phyloP scores from a whole-genome alignment of 2,797 vertebrate species.

The Nyctibius grandis region DNA sequence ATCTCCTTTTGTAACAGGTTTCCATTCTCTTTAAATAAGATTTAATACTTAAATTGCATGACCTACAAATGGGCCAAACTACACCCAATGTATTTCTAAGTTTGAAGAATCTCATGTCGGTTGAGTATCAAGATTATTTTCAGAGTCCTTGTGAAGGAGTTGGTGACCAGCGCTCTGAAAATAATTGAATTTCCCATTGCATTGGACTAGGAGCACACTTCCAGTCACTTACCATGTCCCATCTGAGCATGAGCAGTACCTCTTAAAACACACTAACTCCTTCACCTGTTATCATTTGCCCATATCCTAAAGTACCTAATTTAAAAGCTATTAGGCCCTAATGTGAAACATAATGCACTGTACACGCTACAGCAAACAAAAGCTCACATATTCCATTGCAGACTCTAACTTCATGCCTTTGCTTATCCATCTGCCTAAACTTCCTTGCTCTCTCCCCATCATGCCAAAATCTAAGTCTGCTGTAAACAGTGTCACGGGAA shows the following conservation, averaged over 20 bases:
- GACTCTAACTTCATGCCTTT: not conserved
- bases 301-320: not conserved
- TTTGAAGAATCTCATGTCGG: not conserved
- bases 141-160: not conserved
- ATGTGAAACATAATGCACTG: not conserved
- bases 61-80: not conserved
- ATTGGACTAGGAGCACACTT: not conserved
- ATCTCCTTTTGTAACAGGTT: not conserved
- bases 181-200: not conserved
- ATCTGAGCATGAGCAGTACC: not conserved
- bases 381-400: not conserved
- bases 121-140: not conserved
- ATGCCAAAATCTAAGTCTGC: not conserved
- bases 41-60: not conserved
- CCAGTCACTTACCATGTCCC: not conserved
- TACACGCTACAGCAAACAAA: not conserved
- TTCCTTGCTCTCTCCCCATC: not conserved
- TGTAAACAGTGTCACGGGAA: not conserved
- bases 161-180: not conserved
- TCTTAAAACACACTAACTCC: not conserved
- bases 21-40: not conserved
- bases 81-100: not conserved
- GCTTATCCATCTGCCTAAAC: not conserved
- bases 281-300: conserved; percentile 3
- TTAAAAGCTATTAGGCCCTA: not conserved